phyloP scores from a whole-genome alignment of 1,140 invertebrate genomes.

The Probaryconus sp. region DNA sequence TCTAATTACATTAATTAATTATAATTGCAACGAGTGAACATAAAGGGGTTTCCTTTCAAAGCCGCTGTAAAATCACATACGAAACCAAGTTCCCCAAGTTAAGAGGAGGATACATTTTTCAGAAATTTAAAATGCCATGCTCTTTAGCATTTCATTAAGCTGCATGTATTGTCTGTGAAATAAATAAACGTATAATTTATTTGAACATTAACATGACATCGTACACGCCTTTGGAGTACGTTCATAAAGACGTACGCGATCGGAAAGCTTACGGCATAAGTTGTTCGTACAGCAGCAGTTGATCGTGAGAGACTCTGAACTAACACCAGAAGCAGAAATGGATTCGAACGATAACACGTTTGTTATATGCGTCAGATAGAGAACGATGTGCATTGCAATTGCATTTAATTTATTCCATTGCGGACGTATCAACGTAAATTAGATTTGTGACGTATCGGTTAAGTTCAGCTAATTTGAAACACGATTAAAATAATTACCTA shows the following conservation, averaged over 20 bases:
- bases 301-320: conserved; percentile 59
- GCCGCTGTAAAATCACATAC: not conserved
- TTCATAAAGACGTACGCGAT: conserved; percentile 63
- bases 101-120: not conserved
- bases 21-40: too few species aligned
- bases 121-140: conserved; percentile 7
- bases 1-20: too few species aligned
- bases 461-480: conserved; percentile 70
- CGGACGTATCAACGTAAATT: conserved; percentile 69
- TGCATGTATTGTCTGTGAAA: conserved; percentile 22
- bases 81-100: not conserved
- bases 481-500: conserved; percentile 71
- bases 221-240: conserved; percentile 48
- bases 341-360: conserved; percentile 72
- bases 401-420: conserved; percentile 73
- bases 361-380: conserved; percentile 73
- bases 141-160: conserved; percentile 39
- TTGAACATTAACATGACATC: conserved; percentile 50
- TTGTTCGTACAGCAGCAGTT: conserved; percentile 43
- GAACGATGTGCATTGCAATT: conserved; percentile 66
- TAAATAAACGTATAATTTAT: conserved; percentile 53
- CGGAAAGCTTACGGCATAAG: conserved; percentile 53
- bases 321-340: conserved; percentile 64
- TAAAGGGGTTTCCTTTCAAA: too few species aligned
- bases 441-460: conserved; percentile 72